Base-by-base conservation (phyloP, 2,797 vertebrate genomes). In the Balearica regulorum region DNA sequence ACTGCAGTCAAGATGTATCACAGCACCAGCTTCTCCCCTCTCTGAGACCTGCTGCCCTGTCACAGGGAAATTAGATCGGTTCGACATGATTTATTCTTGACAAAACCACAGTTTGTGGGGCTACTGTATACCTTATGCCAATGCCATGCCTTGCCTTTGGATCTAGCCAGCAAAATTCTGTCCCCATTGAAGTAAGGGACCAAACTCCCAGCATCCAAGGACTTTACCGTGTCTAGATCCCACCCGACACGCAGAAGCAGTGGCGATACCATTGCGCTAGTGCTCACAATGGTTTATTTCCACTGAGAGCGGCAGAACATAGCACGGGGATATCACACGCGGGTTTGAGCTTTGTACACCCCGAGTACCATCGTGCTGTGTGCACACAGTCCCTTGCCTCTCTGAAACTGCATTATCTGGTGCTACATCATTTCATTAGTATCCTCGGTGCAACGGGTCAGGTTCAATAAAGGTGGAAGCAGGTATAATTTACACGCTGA, bases 291-390 rank as follows among this genome's bases (percentile, higher is more conserved):
- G 22, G 25, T 24, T 80, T 43, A 26, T 89, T 84, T 44, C 53
- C 66, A 16, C 61, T 0, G 25, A 16, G 83, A 77, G 48, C 60
- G 29, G 48, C 53, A 72, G 53, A 22, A 19, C 24, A 11, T 0
- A 19, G 31, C 3, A 16, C 21, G 22, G 44, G 53, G 80, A 26
- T 16, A 8, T 25, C 44, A 4, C 2, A 8, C 3, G 3, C 2
- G 58, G 41, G 6, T 10, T 13, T 19, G 60, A 48, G 75, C n/a
- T 53, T 4, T 37, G 39, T 21, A 18, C 7, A 3, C 28, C 51
- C 12, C 0, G 0, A 31, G 66, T 4, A 9, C 29, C 54, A 18
- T 3, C 13, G 28, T 1, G 1, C 2, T 12, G 19, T 17, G 28
- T 19, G 16, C 19, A 8, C 14, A 21, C 33, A 13, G 75, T 8